Percentiles rank a stretch among this genome's conserved stretches.
Conservation (phyloP, 2,113 vertebrate genomes). For the Misgurnus mizolepis region DNA sequence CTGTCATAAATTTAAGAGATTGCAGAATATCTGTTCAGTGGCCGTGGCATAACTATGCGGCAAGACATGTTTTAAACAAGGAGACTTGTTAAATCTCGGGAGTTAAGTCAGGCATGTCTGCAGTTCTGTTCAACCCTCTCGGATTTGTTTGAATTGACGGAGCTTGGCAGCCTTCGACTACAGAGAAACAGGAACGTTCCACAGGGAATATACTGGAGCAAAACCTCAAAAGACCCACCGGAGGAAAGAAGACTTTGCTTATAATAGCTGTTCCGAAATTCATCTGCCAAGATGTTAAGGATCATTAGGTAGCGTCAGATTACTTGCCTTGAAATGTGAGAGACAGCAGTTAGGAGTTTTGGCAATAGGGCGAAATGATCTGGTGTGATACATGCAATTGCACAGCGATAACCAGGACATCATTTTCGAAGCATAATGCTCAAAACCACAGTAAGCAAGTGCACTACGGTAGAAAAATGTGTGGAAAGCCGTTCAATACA, state of each 20-base stretch:
- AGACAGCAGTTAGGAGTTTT: slow-evolving; percentile 3
- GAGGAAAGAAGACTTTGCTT: background rate
- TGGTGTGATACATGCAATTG: background rate
- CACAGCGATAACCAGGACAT: background rate
- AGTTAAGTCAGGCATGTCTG: slow-evolving; percentile 27
- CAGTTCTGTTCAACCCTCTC: slow-evolving; percentile 27
- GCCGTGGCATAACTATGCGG: background rate
- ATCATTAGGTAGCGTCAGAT: slow-evolving; percentile 18
- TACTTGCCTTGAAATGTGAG: slow-evolving; percentile 10
- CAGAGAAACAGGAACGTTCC: slow-evolving; percentile 25
- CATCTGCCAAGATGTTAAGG: slow-evolving; percentile 20
- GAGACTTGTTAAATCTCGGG: slow-evolving; percentile 14
- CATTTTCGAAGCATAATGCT: background rate
- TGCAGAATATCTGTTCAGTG: background rate
- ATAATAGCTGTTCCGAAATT: background rate
- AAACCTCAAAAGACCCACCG: slow-evolving; percentile 25
- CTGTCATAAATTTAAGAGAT: background rate
- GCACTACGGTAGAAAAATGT: slow-evolving; percentile 32
- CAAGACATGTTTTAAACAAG: slow-evolving; percentile 13
- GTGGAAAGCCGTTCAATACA: slow-evolving; percentile 59
- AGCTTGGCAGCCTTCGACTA: slow-evolving; percentile 16
- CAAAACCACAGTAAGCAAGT: slow-evolving; percentile 29
- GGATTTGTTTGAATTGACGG: slow-evolving; percentile 26
- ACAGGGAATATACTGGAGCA: slow-evolving; percentile 6
- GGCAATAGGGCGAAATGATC: background rate